Conservation (phyloP, 2,888 invertebrate species). For the Ferdinandea cuprea region DNA sequence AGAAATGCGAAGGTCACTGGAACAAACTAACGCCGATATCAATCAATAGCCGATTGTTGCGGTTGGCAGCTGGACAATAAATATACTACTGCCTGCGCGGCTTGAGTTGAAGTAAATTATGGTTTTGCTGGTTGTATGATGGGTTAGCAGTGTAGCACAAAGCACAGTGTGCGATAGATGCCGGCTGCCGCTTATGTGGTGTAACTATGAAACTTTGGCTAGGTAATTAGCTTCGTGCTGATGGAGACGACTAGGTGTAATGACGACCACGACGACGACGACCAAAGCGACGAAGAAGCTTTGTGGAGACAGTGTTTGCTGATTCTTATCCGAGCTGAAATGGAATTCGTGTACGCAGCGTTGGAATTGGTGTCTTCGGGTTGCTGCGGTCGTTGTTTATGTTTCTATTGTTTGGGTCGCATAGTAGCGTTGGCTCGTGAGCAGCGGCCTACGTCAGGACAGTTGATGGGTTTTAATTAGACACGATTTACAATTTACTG, state of each 20-base stretch:
- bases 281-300: slow-evolving; percentile 33
- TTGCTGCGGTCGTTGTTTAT: slow-evolving; percentile 40
- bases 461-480: slow-evolving; percentile 53
- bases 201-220: slow-evolving; percentile 45
- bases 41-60: slow-evolving; percentile 27
- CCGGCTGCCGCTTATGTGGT: slow-evolving; percentile 48
- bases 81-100: neutral
- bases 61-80: slow-evolving; percentile 34
- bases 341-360: slow-evolving; percentile 62
- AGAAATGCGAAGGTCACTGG: slow-evolving; percentile 69
- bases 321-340: slow-evolving; percentile 55
- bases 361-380: slow-evolving; percentile 44
- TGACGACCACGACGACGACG: neutral
- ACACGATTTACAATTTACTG: slow-evolving; percentile 62
- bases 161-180: slow-evolving; percentile 22
- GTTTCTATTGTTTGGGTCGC: slow-evolving; percentile 60
- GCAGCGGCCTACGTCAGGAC: slow-evolving; percentile 3
- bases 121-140: slow-evolving; percentile 51
- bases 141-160: slow-evolving; percentile 8
- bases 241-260: too few relatives aligned
- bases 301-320: slow-evolving; percentile 6
- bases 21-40: slow-evolving; percentile 64
- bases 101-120: slow-evolving; percentile 52
- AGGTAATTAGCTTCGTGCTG: slow-evolving; percentile 53
- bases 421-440: slow-evolving; percentile 32